Base-by-base conservation (phyloP, 2,113 vertebrate genomes). In the Hemichromis elongatus region DNA sequence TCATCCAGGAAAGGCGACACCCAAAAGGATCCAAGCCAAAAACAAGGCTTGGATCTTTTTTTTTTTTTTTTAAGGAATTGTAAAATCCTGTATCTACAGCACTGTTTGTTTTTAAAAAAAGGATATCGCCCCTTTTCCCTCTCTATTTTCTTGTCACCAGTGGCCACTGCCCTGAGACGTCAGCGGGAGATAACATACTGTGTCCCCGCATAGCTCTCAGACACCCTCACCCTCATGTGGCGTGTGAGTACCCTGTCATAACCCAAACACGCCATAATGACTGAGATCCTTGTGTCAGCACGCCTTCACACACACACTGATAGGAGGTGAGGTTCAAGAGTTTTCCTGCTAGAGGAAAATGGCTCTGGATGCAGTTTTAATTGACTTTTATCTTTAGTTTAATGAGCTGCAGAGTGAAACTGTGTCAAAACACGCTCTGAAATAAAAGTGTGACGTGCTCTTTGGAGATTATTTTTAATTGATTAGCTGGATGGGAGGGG, bases 211-310 rank as follows among this genome's bases (percentile, higher is more conserved):
- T 91, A 89, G 28, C 79, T 68, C 37, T 75, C 91, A 92, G 90
- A 94, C 90, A 88, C 90, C 93, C 92, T 95, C 88, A 90, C 92
- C 93, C 95, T 90, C 92, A 95, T 95, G 92, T 94, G 87, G 89
- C 82, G 81, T 94, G 92, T 91, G 90, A 93, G 91, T 87, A 92
- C 52, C 86, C 87, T 80, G 63, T 94, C 88, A 91, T 95, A 95
- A 96, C 94, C 95, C 96, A 96, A 96, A 96, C 96, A 96, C 80
- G 47, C 79, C 59, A 80, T 87, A 88, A 88, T 92, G 90, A 82
- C 90, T 86, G 84, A 80, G 84, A 92, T 81, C 86, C 81, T 83
- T 68, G 21, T 85, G 90, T 83, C 19, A 16, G 81, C 77, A 77
- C 59, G 45, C 78, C 79, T 68, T 4, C 75, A 54, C 82, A 87